These are phyloP conservation scores for Triplophysa dalaica DNA, from an alignment of 2,113 vertebrate species.

Conservation along the genomic window DNA sequence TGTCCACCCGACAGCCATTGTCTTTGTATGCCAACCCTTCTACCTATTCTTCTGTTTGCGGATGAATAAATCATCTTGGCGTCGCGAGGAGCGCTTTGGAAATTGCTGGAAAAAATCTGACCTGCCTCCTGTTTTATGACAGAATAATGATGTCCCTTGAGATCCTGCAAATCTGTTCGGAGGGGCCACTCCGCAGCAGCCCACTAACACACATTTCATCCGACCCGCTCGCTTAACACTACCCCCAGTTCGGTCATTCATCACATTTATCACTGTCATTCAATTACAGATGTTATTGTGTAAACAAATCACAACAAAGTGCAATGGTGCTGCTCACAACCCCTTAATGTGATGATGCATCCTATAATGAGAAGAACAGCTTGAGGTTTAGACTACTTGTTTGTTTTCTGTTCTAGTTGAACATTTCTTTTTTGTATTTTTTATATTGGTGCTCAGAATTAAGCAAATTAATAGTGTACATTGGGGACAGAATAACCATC, in stretches of 20 bases:
- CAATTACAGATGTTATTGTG: slow-evolving; percentile 34
- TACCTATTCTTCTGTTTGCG: slow-evolving; percentile 13
- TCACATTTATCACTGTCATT: slow-evolving; percentile 39
- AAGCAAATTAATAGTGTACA: slow-evolving; percentile 35
- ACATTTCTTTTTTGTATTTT: no score
- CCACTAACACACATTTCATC: slow-evolving; percentile 52
- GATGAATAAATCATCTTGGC: slow-evolving; percentile 42
- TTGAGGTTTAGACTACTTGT: not conserved
- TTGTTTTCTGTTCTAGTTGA: not conserved
- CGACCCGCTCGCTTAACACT: slow-evolving; percentile 36
- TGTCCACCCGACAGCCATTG: not conserved
- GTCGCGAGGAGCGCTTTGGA: slow-evolving; percentile 21
- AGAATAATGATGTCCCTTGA: slow-evolving; percentile 57
- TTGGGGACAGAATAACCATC: slow-evolving; percentile 34
- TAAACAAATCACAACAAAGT: slow-evolving; percentile 37
- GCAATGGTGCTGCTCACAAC: not conserved
- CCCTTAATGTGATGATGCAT: slow-evolving; percentile 1
- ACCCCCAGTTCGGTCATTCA: slow-evolving; percentile 40
- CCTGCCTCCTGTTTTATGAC: slow-evolving; percentile 45
- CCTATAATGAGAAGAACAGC: slow-evolving; percentile 24
- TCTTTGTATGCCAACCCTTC: slow-evolving; percentile 16
- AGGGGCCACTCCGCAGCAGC: slow-evolving; percentile 38
- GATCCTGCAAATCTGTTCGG: slow-evolving; percentile 44
- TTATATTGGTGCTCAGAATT: no score
- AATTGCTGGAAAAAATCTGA: slow-evolving; percentile 30